A percentile compares a stretch with the other conserved stretches of the same genome.
Conservation (phyloP, 2,797 vertebrate genomes). For the Pseudopleuronectes americanus region DNA sequence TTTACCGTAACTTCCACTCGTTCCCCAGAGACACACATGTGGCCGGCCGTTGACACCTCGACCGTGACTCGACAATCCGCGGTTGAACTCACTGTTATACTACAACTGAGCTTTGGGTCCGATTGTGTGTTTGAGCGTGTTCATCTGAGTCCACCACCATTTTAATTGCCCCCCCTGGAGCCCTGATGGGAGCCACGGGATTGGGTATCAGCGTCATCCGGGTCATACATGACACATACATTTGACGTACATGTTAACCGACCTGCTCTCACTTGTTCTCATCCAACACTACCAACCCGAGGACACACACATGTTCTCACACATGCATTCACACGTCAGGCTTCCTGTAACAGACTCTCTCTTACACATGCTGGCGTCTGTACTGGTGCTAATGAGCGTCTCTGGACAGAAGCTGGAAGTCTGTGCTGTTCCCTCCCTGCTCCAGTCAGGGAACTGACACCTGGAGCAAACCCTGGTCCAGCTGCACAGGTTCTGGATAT, state of each 20-base stretch:
- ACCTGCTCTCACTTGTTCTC: constrained; percentile 12
- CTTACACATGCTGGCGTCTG: not conserved
- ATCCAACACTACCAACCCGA: not conserved
- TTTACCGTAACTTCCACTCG: not conserved
- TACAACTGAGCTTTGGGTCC: constrained; percentile 12
- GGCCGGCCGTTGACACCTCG: not conserved
- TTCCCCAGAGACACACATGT: not conserved
- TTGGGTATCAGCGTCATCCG: constrained; percentile 7
- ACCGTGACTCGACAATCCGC: not conserved
- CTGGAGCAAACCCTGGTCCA: not conserved
- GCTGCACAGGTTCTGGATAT: not conserved
- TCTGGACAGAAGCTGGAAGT: constrained; percentile 3
- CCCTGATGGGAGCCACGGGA: constrained; percentile 14
- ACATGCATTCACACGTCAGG: not conserved
- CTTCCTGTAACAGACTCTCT: not conserved
- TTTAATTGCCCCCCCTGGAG: constrained; percentile 64
- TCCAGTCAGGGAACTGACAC: constrained; percentile 18
- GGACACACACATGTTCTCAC: constrained; percentile 8
- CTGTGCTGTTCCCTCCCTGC: not conserved
- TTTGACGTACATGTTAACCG: not conserved
- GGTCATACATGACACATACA: constrained; percentile 1
- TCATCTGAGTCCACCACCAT: constrained; percentile 42
- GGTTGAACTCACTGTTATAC: not conserved
- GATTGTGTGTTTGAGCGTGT: constrained; percentile 22
- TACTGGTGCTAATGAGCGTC: constrained; percentile 33